Conservation (phyloP, 2,797 vertebrate species). For the Hemibagrus guttatus region DNA sequence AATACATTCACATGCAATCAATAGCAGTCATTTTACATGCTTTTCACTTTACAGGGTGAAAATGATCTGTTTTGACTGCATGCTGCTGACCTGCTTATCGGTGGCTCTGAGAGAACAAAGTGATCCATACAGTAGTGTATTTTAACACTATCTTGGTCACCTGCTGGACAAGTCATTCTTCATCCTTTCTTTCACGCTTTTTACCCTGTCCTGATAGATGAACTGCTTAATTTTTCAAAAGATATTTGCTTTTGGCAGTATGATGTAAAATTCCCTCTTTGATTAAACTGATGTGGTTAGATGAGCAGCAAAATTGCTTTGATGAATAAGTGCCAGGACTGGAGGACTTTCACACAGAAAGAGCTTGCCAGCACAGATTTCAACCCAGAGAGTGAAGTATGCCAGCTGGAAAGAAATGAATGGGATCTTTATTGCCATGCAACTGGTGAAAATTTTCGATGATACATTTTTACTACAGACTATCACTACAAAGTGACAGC, state of each 20-base stretch:
- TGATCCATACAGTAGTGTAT: background rate
- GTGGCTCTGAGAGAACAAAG: background rate
- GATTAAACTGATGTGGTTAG: constrained; percentile 9
- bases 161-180: background rate
- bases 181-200: background rate
- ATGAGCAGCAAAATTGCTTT: constrained; percentile 3
- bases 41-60: background rate
- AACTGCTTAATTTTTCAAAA: background rate
- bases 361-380: constrained; percentile 12
- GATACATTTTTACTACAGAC: background rate
- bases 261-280: background rate
- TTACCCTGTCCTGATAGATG: background rate
- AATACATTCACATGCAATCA: background rate
- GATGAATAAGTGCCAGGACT: constrained; percentile 5
- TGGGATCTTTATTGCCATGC: background rate
- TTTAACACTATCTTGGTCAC: background rate
- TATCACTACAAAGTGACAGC: background rate
- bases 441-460: background rate
- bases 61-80: background rate
- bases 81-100: background rate
- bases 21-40: background rate
- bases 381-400: background rate
- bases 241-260: background rate
- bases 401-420: constrained; percentile 8
- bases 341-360: background rate